Conservation (phyloP, 2,888 invertebrate genomes). For the Hetaerina titia region DNA sequence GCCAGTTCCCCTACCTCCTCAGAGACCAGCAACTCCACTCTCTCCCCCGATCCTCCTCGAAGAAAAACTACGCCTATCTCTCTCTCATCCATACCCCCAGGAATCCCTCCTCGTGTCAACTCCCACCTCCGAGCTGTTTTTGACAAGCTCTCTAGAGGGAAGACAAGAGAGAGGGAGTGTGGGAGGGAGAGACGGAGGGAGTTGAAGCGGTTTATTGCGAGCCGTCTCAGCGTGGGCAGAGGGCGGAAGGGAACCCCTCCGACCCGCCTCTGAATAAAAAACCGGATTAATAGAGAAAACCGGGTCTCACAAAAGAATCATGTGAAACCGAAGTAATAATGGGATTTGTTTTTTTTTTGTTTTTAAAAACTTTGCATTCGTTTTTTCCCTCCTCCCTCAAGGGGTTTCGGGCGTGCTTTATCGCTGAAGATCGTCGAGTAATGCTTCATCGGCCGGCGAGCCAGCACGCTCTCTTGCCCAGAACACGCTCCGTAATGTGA, state of each 20-base stretch:
- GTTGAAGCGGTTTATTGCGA: not conserved
- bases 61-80: not conserved
- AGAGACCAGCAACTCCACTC: not conserved
- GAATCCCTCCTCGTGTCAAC: not conserved
- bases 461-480: no score
- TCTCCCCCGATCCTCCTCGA: not conserved
- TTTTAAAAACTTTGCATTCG: not conserved
- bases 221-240: not conserved
- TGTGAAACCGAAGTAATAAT: slow-evolving; percentile 14
- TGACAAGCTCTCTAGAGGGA: not conserved
- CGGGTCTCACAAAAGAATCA: not conserved
- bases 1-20: no score
- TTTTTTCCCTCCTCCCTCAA: not conserved
- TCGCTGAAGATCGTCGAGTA: not conserved
- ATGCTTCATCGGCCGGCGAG: no score
- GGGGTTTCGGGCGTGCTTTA: not conserved
- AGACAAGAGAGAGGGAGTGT: not conserved
- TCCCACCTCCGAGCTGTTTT: not conserved
- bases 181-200: no score
- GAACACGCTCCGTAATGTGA: not conserved
- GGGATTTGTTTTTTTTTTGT: not conserved
- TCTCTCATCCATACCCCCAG: not conserved
- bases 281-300: slow-evolving; percentile 51
- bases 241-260: not conserved
- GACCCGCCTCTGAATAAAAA: slow-evolving; percentile 42